These are phyloP conservation scores for Rhinichthys klamathensis DNA, from an alignment of 2,113 vertebrate genomes.

Conservation along the genomic window DNA sequence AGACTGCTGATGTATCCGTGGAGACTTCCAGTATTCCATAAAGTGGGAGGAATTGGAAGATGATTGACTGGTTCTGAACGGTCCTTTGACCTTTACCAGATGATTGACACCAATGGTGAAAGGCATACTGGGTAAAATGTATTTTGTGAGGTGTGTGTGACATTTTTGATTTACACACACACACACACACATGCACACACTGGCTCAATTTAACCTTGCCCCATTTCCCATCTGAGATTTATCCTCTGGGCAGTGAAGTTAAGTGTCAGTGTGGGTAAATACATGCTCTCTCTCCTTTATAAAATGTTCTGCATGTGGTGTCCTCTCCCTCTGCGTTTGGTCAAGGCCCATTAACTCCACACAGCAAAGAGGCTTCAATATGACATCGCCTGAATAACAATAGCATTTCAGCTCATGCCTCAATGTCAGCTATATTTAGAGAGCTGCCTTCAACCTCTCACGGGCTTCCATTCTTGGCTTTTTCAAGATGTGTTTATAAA, in stretches of 20 bases:
- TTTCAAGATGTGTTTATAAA: neutral
- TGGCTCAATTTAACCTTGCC: conserved; percentile 31
- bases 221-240: conserved; percentile 33
- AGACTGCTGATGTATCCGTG: neutral
- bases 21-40: neutral
- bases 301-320: conserved; percentile 21
- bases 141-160: conserved; percentile 25
- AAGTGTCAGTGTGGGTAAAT: conserved; percentile 31
- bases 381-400: conserved; percentile 34
- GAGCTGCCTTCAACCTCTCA: neutral
- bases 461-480: neutral
- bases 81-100: neutral
- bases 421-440: conserved; percentile 44
- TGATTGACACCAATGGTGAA: conserved; percentile 14
- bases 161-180: conserved; percentile 34
- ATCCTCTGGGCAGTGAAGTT: neutral
- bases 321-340: conserved; percentile 17
- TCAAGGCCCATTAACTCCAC: conserved; percentile 40
- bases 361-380: neutral
- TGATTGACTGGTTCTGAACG: conserved; percentile 18
- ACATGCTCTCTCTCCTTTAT: conserved; percentile 25
- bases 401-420: conserved; percentile 23
- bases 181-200: neutral
- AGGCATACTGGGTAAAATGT: neutral
- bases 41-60: neutral